A percentile compares a stretch with the other conserved stretches of the same genome.
These are phyloP conservation scores for Scaptomyza pallida DNA, from an alignment of 1,140 invertebrate genomes.

Conservation along the genomic window DNA sequence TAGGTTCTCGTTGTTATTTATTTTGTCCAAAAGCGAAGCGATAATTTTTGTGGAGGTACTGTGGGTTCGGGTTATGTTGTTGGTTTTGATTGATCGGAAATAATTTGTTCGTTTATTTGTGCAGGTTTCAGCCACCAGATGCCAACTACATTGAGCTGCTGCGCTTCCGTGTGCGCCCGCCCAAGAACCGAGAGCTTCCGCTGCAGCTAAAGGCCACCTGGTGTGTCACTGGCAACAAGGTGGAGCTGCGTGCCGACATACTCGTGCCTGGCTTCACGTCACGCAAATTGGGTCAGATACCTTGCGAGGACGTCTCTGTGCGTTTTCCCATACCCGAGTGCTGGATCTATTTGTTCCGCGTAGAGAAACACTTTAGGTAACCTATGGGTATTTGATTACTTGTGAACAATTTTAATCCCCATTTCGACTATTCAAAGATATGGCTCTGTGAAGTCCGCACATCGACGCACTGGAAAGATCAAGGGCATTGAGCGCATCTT, in stretches of 20 bases:
- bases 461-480: constrained; percentile 94
- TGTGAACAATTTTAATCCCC: neutral
- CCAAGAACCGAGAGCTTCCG: constrained; percentile 98
- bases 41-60: constrained; percentile 37
- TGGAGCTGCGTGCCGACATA: constrained; percentile 96
- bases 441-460: constrained; percentile 99
- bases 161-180: constrained; percentile 97
- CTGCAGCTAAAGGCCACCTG: constrained; percentile 95
- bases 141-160: constrained; percentile 99
- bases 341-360: constrained; percentile 99
- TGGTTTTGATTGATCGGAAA: neutral
- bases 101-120: neutral
- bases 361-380: constrained; percentile 98
- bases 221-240: constrained; percentile 93
- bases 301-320: constrained; percentile 98
- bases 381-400: too few relatives aligned
- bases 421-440: constrained; percentile 84
- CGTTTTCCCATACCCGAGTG: constrained; percentile 99
- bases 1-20: constrained; percentile 80
- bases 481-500: constrained; percentile 97
- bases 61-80: too few relatives aligned
- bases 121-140: constrained; percentile 98
- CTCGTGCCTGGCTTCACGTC: constrained; percentile 98
- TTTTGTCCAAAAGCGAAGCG: neutral
- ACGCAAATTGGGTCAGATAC: constrained; percentile 96